Evolutionary conservation across 2,113 vertebrate genomes (phyloP).

Genomic region (Chloropsis cyanopogon): DNA sequence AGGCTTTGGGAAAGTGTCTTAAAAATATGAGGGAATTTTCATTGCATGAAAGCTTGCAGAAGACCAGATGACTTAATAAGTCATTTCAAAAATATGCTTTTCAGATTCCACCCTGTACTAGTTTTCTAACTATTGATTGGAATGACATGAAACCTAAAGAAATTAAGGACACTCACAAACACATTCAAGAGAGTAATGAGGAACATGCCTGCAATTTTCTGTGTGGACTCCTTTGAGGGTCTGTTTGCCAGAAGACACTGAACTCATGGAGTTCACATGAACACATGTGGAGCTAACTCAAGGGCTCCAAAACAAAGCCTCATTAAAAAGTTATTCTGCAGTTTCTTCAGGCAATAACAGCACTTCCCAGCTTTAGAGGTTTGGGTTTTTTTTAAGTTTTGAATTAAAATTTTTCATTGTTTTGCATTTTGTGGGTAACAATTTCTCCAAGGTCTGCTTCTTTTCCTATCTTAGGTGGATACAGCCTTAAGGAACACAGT

Average conservation of each 20-base stretch:
- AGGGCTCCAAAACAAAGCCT: background rate
- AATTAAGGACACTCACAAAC: background rate
- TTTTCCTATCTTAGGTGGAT: background rate
- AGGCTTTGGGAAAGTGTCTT: background rate
- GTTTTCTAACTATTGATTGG: background rate
- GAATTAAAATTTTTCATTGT: background rate
- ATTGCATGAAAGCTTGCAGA: background rate
- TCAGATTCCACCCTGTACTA: background rate
- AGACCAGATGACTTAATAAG: background rate
- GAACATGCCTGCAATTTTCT: background rate
- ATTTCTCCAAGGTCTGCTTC: background rate
- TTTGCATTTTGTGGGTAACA: background rate
- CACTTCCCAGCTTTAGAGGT: background rate
- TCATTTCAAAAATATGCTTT: background rate
- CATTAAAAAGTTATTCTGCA: background rate
- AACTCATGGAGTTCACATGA: background rate
- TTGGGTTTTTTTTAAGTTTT: background rate
- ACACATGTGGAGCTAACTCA: background rate
- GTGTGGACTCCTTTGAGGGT: background rate
- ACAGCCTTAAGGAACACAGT: background rate
- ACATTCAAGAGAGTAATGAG: background rate
- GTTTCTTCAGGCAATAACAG: background rate
- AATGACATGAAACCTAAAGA: background rate
- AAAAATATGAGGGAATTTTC: background rate
- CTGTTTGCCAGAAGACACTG: background rate